Evolutionary conservation across 1,140 invertebrate species (phyloP).

Genomic region (Trichoplusia ni): DNA sequence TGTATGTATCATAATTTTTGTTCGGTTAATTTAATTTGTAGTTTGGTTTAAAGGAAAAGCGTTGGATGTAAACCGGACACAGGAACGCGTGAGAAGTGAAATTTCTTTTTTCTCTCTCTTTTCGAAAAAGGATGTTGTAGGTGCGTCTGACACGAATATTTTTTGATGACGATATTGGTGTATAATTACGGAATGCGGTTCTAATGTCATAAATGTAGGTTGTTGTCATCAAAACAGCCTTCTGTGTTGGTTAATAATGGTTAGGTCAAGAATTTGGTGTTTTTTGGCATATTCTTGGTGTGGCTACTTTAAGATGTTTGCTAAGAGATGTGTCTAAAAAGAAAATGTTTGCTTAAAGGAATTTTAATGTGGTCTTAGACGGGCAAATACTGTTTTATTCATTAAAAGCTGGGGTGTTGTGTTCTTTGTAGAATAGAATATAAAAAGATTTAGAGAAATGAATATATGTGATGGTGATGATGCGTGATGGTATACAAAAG

Average conservation of each 20-base stretch:
- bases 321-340: too few species aligned
- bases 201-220: conserved; percentile 3
- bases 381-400: too few species aligned
- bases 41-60: conserved; percentile 71
- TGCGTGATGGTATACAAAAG: too few species aligned
- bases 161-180: conserved; percentile 40
- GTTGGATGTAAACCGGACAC: conserved; percentile 70
- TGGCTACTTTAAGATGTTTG: too few species aligned
- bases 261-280: not conserved
- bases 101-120: conserved; percentile 61
- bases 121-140: conserved; percentile 66
- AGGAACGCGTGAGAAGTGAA: conserved; percentile 67
- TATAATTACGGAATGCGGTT: conserved; percentile 29
- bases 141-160: conserved; percentile 56
- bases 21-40: conserved; percentile 13
- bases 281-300: too few species aligned
- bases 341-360: too few species aligned
- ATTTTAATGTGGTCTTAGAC: too few species aligned
- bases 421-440: too few species aligned
- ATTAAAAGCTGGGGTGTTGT: too few species aligned
- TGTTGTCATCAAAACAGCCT: not conserved
- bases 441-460: too few species aligned
- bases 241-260: not conserved
- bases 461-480: too few species aligned
- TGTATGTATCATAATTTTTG: not conserved